These are phyloP conservation scores for Sceliomorpha sp. DNA, from an alignment of 2,888 invertebrate species.

Conservation along the genomic window DNA sequence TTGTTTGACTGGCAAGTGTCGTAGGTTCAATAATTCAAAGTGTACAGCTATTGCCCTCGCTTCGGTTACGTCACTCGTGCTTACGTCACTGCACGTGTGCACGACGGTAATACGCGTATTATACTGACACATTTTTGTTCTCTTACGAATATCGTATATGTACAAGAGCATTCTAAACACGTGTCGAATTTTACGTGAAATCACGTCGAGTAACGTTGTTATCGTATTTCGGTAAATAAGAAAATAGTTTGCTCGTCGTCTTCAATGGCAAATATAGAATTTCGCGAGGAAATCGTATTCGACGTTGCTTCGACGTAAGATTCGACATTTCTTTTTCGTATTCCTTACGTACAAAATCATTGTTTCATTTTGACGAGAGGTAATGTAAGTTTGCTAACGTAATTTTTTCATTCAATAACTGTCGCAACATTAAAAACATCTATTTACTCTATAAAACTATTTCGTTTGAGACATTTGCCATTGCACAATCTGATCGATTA, in stretches of 20 bases:
- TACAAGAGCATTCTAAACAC: background rate
- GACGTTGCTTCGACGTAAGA: too few relatives aligned
- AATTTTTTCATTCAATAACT: background rate
- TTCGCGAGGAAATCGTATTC: background rate
- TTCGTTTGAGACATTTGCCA: background rate
- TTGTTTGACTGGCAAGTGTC: conserved; percentile 27
- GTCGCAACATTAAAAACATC: conserved; percentile 16
- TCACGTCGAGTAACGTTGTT: background rate
- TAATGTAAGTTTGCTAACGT: too few relatives aligned
- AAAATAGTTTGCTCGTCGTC: background rate
- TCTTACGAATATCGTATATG: conserved; percentile 8
- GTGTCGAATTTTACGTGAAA: conserved; percentile 1
- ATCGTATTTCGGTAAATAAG: background rate
- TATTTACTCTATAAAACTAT: conserved; percentile 8
- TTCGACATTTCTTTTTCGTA: conserved; percentile 1
- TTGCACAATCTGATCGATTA: conserved; percentile 1
- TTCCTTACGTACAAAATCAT: background rate
- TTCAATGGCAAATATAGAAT: too few relatives aligned
- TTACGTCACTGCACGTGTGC: conserved; percentile 25
- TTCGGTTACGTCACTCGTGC: conserved; percentile 27
- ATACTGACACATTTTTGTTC: conserved; percentile 16
- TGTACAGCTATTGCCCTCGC: conserved; percentile 19
- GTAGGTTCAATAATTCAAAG: conserved; percentile 17
- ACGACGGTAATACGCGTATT: conserved; percentile 23
- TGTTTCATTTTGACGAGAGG: background rate